Evolutionary conservation across 2,113 vertebrate genomes (phyloP).

Genomic region (Thryonomys swinderianus): DNA sequence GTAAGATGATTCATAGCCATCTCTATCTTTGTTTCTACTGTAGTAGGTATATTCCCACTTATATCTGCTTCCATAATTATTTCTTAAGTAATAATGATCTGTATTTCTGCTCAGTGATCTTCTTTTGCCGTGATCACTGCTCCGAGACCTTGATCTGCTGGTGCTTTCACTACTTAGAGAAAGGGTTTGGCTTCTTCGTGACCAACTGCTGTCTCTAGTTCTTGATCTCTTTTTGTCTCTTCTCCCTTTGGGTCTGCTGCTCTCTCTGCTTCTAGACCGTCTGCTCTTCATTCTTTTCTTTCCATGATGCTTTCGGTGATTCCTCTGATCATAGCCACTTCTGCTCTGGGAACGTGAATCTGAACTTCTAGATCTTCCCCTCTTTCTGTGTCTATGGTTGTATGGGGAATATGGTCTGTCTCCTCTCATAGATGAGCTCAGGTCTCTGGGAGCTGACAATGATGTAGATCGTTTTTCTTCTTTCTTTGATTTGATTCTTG

Average conservation of each 20-base stretch:
- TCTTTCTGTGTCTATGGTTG: conserved; percentile 72
- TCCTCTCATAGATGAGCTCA: conserved; percentile 78
- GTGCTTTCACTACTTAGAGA: conserved; percentile 86
- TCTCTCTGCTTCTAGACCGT: conserved; percentile 87
- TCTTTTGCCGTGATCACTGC: conserved; percentile 85
- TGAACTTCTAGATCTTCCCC: conserved; percentile 82
- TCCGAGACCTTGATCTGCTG: conserved; percentile 86
- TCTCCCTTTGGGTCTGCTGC: conserved; percentile 82
- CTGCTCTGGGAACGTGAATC: conserved; percentile 81
- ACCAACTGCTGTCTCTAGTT: conserved; percentile 83
- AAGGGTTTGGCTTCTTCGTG: conserved; percentile 84
- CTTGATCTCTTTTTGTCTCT: conserved; percentile 84
- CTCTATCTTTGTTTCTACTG: conserved; percentile 84
- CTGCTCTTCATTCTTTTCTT: conserved; percentile 81
- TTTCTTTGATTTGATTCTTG: conserved; percentile 73
- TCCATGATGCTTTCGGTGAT: conserved; percentile 81
- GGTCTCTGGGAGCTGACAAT: conserved; percentile 68
- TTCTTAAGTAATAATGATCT: conserved; percentile 84
- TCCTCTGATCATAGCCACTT: conserved; percentile 75
- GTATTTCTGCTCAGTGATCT: conserved; percentile 86
- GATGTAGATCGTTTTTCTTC: conserved; percentile 72
- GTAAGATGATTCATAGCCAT: conserved; percentile 84
- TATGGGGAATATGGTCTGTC: conserved; percentile 79
- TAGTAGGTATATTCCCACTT: conserved; percentile 89
- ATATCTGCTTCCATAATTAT: conserved; percentile 83